A percentile compares a stretch with the other conserved stretches of the same genome.
These are phyloP conservation scores for Eptatretus burgeri DNA, from an alignment of 2,113 vertebrate species.

Conservation along the genomic window DNA sequence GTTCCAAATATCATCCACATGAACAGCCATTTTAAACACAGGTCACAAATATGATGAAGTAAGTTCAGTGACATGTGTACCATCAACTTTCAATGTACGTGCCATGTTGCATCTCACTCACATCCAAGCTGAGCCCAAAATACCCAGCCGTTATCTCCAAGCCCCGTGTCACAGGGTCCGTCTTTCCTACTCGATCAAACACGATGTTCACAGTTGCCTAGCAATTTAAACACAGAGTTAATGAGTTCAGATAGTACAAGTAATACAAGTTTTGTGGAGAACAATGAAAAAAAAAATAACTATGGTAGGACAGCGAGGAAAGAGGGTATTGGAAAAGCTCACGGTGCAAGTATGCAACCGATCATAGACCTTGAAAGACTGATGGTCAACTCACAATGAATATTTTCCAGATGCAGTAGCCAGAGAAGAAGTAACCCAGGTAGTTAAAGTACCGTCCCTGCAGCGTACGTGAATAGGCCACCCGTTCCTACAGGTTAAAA, in stretches of 20 bases:
- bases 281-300: constrained; percentile 2
- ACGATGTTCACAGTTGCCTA: constrained; percentile 97
- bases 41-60: background rate
- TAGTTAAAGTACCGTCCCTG: constrained; percentile 97
- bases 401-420: constrained; percentile 98
- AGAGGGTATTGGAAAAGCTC: background rate
- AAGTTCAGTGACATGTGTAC: background rate
- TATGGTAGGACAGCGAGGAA: background rate
- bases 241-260: background rate
- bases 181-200: constrained; percentile 87
- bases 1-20: background rate
- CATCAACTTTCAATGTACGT: too few relatives aligned
- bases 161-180: constrained; percentile 83
- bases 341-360: background rate
- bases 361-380: background rate
- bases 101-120: constrained; percentile 18
- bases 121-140: constrained; percentile 89
- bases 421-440: constrained; percentile 91
- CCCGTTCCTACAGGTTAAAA: constrained; percentile 37
- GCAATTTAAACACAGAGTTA: background rate
- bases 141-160: constrained; percentile 99
- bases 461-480: constrained; percentile 94
- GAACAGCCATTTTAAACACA: background rate
- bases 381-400: constrained; percentile 51
- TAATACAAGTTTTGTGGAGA: background rate